Conservation (phyloP, 2,888 invertebrate genomes). For the Euzetes globulus region DNA sequence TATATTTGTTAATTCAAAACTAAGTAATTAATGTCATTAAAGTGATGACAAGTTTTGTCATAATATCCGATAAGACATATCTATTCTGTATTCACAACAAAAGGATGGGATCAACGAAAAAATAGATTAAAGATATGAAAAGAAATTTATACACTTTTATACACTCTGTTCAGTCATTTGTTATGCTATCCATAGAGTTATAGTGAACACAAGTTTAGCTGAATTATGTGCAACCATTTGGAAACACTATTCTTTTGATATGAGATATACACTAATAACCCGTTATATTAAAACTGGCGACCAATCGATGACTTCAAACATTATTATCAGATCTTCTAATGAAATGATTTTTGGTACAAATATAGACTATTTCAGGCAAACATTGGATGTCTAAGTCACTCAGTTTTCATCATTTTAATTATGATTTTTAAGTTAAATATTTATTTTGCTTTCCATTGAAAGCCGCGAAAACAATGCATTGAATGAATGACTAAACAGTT, state of each 20-base stretch:
- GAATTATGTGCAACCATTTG: constrained; percentile 1
- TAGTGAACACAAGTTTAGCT: background rate
- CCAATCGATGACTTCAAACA: constrained; percentile 1
- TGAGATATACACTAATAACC: constrained; percentile 4
- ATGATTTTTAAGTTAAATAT: no score
- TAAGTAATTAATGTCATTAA: background rate
- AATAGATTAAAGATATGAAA: constrained; percentile 22
- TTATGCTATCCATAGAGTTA: background rate
- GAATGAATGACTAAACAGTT: no score
- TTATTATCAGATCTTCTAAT: background rate
- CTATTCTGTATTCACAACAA: background rate
- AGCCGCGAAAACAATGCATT: no score
- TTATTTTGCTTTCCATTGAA: no score
- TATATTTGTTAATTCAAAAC: background rate
- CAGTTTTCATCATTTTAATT: no score
- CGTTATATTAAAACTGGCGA: background rate
- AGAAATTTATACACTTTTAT: background rate
- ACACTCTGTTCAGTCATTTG: background rate
- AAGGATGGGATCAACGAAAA: background rate
- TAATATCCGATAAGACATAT: constrained; percentile 3
- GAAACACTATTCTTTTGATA: background rate
- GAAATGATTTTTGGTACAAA: background rate
- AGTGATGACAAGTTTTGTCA: background rate
- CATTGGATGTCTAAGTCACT: no score
- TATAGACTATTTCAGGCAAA: no score